Evolutionary conservation across 2,113 vertebrate genomes (phyloP).

Genomic region (Pontoporia blainvillei): DNA sequence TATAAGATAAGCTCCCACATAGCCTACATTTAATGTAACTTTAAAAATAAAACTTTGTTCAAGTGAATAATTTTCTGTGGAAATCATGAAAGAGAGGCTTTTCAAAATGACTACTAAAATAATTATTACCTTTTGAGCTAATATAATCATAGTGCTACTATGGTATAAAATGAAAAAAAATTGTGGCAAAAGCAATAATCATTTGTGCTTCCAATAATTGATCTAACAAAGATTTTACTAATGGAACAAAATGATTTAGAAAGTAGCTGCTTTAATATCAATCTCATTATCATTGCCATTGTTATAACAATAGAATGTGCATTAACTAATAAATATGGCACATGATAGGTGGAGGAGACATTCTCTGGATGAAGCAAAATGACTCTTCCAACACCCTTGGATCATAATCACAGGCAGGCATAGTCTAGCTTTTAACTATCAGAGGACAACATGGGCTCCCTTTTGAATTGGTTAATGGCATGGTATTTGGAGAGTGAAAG

Average conservation of each 20-base stretch:
- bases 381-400: neutral
- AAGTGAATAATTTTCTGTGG: slow-evolving; percentile 14
- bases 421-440: neutral
- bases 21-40: neutral
- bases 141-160: neutral
- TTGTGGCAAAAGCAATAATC: neutral
- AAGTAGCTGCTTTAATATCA: neutral
- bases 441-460: neutral
- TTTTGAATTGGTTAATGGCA: neutral
- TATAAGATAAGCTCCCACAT: neutral
- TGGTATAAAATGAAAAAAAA: slow-evolving; percentile 1
- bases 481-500: neutral
- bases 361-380: neutral
- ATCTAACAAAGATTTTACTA: neutral
- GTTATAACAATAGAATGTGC: neutral
- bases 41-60: slow-evolving; percentile 10
- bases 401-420: neutral
- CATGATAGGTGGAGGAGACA: neutral
- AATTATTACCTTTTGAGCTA: neutral
- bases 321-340: neutral
- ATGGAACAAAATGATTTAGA: neutral
- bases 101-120: neutral
- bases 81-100: neutral
- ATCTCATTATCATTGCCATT: neutral
- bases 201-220: neutral